Percentiles rank a stretch among this genome's conserved stretches.
phyloP scores from a whole-genome alignment of 1,140 invertebrate species.

The Pseudomyrmex cubaensis region DNA sequence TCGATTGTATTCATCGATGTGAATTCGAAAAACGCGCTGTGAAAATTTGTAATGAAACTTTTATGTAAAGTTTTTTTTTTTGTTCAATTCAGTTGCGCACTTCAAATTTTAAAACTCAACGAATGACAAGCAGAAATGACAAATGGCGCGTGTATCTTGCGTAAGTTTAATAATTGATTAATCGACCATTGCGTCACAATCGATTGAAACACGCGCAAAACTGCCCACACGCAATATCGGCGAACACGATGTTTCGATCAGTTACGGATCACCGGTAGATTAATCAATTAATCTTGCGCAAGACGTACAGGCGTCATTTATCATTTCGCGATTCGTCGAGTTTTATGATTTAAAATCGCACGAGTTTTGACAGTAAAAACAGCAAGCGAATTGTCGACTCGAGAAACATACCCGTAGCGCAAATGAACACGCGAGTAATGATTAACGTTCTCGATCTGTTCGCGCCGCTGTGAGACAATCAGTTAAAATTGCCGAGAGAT shows the following conservation, averaged over 20 bases:
- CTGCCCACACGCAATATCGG: neutral
- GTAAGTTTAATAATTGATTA: slow-evolving; percentile 36
- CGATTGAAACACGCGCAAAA: slow-evolving; percentile 18
- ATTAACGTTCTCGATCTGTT: slow-evolving; percentile 24
- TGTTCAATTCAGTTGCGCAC: too few species aligned
- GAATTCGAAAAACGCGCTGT: neutral
- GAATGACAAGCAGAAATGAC: slow-evolving; percentile 6
- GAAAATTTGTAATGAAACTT: neutral
- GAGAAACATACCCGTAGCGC: slow-evolving; percentile 18
- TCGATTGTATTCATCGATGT: slow-evolving; percentile 1
- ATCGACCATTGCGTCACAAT: neutral
- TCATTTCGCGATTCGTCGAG: slow-evolving; percentile 7
- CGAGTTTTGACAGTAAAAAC: neutral
- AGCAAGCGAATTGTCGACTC: neutral
- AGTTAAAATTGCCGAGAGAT: slow-evolving; percentile 12
- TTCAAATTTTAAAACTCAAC: too few species aligned
- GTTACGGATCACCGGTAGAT: neutral
- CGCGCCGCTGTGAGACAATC: slow-evolving; percentile 15
- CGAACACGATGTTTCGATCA: slow-evolving; percentile 11
- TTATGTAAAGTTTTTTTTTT: too few species aligned
- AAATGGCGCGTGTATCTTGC: slow-evolving; percentile 9
- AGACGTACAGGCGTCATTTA: slow-evolving; percentile 1
- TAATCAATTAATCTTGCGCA: slow-evolving; percentile 37
- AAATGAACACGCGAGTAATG: slow-evolving; percentile 18
- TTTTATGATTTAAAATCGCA: neutral